phyloP scores from a whole-genome alignment of 2,113 vertebrate species.

The Neolamprologus brichardi region DNA sequence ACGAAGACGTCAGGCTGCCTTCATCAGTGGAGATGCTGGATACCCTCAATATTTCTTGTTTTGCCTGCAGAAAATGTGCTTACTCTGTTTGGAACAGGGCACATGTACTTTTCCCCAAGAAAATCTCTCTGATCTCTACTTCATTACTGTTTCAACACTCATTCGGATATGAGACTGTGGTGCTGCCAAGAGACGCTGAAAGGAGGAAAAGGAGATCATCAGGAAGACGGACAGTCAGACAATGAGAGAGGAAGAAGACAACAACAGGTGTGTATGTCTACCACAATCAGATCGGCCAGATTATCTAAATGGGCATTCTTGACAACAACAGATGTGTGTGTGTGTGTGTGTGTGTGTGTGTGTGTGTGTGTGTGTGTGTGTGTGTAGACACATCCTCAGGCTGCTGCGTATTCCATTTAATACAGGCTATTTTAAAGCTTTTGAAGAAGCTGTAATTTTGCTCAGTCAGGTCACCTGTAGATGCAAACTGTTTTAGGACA shows the following conservation, averaged over 20 bases:
- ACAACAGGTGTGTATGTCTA: not conserved
- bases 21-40: not conserved
- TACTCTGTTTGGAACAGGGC: not conserved
- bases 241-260: not conserved
- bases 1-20: not conserved
- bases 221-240: not conserved
- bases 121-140: not conserved
- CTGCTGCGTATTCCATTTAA: not conserved
- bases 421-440: not conserved
- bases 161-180: not conserved
- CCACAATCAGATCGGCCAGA: not conserved
- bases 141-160: not conserved
- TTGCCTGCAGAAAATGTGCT: not conserved
- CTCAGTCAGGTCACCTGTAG: not conserved
- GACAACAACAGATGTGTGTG: not conserved
- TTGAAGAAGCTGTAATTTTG: not conserved
- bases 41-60: not conserved
- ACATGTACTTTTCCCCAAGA: rapidly evolving
- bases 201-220: not conserved
- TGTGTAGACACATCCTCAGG: not conserved
- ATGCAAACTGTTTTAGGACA: not conserved
- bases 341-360: not conserved
- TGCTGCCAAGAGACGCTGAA: not conserved
- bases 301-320: not conserved
- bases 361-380: not conserved